Conservation (phyloP, 2,113 vertebrate species). For the Colius striatus region DNA sequence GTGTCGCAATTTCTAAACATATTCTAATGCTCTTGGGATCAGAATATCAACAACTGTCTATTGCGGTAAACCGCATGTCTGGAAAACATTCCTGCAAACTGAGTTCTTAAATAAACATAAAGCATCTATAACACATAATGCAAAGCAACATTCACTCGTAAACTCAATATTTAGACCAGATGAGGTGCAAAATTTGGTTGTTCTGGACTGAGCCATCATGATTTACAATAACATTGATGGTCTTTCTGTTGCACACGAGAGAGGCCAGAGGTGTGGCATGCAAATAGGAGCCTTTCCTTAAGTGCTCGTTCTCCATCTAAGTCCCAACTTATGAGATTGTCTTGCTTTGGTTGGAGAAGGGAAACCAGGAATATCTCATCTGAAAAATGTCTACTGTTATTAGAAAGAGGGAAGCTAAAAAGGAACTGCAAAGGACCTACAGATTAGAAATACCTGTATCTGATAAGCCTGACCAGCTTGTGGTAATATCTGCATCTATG, state of each 20-base stretch:
- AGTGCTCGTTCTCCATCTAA: neutral
- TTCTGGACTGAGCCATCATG: constrained; percentile 49
- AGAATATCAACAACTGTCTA: constrained; percentile 85
- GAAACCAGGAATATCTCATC: neutral
- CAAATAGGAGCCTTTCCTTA: neutral
- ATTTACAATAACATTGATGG: constrained; percentile 41
- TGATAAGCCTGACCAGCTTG: constrained; percentile 38
- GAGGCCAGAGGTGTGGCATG: constrained; percentile 54
- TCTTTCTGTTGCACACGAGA: constrained; percentile 12
- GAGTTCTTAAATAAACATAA: constrained; percentile 88
- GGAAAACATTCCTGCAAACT: constrained; percentile 82
- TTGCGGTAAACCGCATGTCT: constrained; percentile 84
- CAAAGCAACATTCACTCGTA: constrained; percentile 75
- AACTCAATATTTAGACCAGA: constrained; percentile 79
- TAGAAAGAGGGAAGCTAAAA: constrained; percentile 47
- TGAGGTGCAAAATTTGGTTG: constrained; percentile 76
- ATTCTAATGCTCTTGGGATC: constrained; percentile 85
- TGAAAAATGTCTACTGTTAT: neutral
- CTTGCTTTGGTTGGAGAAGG: neutral
- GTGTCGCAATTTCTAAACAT: constrained; percentile 88
- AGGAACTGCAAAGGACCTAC: neutral
- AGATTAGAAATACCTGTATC: neutral
- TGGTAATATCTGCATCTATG: constrained; percentile 37
- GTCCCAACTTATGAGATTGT: neutral
- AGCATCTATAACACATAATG: constrained; percentile 79